Conservation (phyloP, 2,888 invertebrate species). For the Palloptera scutellata region DNA sequence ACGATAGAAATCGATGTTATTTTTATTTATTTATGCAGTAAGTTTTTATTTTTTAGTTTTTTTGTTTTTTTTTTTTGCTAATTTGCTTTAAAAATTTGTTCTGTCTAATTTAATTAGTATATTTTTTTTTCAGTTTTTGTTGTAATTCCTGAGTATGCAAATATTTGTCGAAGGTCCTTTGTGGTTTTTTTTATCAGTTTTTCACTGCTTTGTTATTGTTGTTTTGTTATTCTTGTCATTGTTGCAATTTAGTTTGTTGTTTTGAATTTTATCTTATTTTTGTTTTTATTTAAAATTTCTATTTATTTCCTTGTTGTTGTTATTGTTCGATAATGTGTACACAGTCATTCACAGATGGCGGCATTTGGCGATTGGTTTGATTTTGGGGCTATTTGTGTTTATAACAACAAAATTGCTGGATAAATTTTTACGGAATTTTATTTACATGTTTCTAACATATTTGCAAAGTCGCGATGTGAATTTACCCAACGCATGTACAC, state of each 20-base stretch:
- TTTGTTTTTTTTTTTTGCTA: slow-evolving; percentile 2
- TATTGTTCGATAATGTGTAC: slow-evolving; percentile 24
- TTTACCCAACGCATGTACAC: too few species aligned
- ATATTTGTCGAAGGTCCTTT: too few species aligned
- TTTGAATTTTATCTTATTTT: slow-evolving; percentile 27
- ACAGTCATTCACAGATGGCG: too few species aligned
- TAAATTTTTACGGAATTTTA: too few species aligned
- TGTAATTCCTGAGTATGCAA: slow-evolving; percentile 28
- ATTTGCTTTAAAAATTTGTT: not conserved
- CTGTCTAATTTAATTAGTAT: not conserved
- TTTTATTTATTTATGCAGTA: not conserved
- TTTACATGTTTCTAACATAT: too few species aligned
- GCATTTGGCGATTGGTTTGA: too few species aligned
- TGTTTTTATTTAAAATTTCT: slow-evolving; percentile 36
- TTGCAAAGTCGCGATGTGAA: too few species aligned
- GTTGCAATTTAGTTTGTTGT: slow-evolving; percentile 1
- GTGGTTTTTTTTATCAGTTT: slow-evolving; percentile 19
- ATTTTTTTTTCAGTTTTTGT: slow-evolving; percentile 33
- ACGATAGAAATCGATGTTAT: not conserved
- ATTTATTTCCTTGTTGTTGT: slow-evolving; percentile 31
- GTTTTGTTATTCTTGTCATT: slow-evolving; percentile 33
- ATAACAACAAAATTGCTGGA: too few species aligned
- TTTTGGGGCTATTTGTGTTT: too few species aligned
- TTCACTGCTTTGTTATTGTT: slow-evolving; percentile 25
- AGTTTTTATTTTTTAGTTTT: not conserved